A percentile compares a stretch with the other conserved stretches of the same genome.
These are phyloP conservation scores for Haliaeetus leucogaster DNA, from an alignment of 2,113 vertebrate species.

Conservation along the genomic window DNA sequence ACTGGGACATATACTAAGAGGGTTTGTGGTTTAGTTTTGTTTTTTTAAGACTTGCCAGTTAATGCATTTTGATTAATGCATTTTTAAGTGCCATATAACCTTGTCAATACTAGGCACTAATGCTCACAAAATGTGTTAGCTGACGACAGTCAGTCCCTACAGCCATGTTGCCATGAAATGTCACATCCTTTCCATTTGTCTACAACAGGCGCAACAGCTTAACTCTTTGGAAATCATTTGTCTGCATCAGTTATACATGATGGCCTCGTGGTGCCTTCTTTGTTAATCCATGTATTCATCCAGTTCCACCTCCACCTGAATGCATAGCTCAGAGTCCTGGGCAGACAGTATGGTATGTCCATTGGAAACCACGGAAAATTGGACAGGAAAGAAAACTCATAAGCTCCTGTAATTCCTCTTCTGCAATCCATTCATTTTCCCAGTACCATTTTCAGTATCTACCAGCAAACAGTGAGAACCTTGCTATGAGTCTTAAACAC, in stretches of 20 bases:
- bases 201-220: not conserved
- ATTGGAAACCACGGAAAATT: not conserved
- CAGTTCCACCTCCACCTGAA: not conserved
- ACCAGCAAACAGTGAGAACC: not conserved
- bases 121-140: not conserved
- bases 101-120: not conserved
- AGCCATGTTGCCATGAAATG: not conserved
- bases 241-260: not conserved
- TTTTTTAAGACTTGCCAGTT: not conserved
- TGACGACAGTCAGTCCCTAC: not conserved
- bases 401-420: not conserved
- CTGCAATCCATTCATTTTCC: not conserved
- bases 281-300: not conserved
- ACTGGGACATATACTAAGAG: not conserved
- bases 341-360: not conserved
- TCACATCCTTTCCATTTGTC: not conserved
- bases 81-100: not conserved
- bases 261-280: not conserved
- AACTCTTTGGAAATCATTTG: not conserved
- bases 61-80: not conserved
- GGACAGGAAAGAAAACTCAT: not conserved
- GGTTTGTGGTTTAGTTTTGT: not conserved
- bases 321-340: not conserved
- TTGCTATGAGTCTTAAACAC: not conserved
- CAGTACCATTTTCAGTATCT: not conserved